phyloP scores from a whole-genome alignment of 2,113 vertebrate genomes.

The Chrysemys picta region DNA sequence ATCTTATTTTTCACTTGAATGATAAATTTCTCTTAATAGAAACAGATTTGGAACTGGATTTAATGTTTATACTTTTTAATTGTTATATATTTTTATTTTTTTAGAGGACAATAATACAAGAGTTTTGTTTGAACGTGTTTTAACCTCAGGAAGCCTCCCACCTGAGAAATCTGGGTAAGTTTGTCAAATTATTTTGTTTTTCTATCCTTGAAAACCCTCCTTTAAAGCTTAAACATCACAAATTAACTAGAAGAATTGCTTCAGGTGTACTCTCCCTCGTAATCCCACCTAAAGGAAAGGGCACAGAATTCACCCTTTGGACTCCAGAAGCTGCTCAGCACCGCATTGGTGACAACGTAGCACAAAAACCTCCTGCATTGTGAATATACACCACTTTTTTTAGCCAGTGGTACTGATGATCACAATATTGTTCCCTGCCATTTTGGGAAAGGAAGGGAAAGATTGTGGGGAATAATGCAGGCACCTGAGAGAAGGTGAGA shows the following conservation, averaged over 20 bases:
- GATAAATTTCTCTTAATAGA: conserved; percentile 10
- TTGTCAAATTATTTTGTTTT: conserved; percentile 32
- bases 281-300: neutral
- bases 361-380: neutral
- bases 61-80: conserved; percentile 1
- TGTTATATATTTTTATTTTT: conserved; percentile 37
- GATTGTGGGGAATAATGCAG: neutral
- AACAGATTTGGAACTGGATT: conserved; percentile 23
- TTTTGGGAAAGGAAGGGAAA: neutral
- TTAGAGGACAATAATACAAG: conserved; percentile 99
- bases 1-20: neutral
- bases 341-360: neutral
- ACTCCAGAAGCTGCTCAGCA: neutral
- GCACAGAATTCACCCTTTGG: neutral
- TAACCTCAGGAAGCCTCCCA: conserved; percentile 97
- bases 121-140: conserved; percentile 98
- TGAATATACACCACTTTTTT: neutral
- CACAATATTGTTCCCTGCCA: fast-evolving
- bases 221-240: neutral
- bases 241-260: neutral
- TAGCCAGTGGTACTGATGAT: neutral
- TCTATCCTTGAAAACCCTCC: conserved; percentile 1
- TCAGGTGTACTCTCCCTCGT: neutral
- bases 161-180: conserved; percentile 97
- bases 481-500: neutral